Conservation (phyloP, 2,888 invertebrate genomes). For the Xestia sexstrigata region DNA sequence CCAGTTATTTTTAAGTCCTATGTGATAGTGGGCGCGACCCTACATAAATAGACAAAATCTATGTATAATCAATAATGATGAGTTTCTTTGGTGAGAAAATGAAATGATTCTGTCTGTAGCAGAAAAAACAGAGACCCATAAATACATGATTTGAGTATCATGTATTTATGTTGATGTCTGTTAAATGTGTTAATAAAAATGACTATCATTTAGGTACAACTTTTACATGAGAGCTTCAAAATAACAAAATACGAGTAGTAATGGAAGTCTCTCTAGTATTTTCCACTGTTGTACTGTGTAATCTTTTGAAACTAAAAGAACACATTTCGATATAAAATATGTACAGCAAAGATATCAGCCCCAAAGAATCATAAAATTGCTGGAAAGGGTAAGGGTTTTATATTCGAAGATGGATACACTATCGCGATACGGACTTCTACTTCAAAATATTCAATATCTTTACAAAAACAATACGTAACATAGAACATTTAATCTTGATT, state of each 20-base stretch:
- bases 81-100: neutral
- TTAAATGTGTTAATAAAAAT: neutral
- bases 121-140: neutral
- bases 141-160: neutral
- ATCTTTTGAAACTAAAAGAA: conserved; percentile 12
- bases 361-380: conserved; percentile 32
- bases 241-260: neutral
- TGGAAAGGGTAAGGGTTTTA: conserved; percentile 44
- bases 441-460: conserved; percentile 56
- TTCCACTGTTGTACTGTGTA: neutral
- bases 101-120: neutral
- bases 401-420: conserved; percentile 41
- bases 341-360: conserved; percentile 21
- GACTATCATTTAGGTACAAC: neutral
- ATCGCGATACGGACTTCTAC: conserved; percentile 29
- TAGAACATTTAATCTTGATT: conserved; percentile 27
- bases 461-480: conserved; percentile 20
- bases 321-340: conserved; percentile 15
- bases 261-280: neutral
- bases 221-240: neutral
- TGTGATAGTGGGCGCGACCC: too few species aligned
- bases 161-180: neutral
- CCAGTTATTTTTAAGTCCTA: too few species aligned
- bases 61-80: neutral
- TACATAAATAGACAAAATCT: neutral